Evolutionary conservation across 2,888 invertebrate species (phyloP).

Genomic region (Pyrgus malvae): DNA sequence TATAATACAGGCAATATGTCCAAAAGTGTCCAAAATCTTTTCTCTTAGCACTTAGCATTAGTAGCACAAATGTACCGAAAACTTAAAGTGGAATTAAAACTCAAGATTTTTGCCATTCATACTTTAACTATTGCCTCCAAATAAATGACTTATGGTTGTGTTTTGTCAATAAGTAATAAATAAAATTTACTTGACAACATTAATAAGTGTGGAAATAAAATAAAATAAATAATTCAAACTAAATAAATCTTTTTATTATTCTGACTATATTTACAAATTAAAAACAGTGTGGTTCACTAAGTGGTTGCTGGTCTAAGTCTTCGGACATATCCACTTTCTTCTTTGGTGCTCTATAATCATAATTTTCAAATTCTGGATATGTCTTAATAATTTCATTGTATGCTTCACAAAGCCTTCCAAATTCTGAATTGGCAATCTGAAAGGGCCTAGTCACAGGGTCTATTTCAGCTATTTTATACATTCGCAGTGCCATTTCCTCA

Average conservation of each 20-base stretch:
- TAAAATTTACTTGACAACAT: too few species aligned
- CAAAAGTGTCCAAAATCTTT: too few species aligned
- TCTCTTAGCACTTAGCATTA: too few species aligned
- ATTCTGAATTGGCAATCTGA: constrained; percentile 89
- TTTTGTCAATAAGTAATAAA: too few species aligned
- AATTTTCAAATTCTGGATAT: constrained; percentile 84
- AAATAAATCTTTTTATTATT: constrained; percentile 35
- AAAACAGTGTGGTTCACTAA: constrained; percentile 24
- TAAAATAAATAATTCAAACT: constrained; percentile 25
- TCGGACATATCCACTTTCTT: constrained; percentile 36
- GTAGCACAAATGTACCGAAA: too few species aligned
- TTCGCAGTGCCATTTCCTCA: constrained; percentile 83
- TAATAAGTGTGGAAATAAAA: background rate
- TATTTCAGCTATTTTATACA: constrained; percentile 88
- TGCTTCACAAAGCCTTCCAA: constrained; percentile 87
- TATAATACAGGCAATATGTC: too few species aligned
- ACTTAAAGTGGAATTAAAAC: too few species aligned
- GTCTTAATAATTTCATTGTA: constrained; percentile 87
- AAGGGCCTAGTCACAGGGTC: constrained; percentile 86
- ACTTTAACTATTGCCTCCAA: too few species aligned
- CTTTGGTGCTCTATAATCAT: constrained; percentile 85
- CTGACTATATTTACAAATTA: constrained; percentile 46
- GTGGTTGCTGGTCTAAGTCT: constrained; percentile 37
- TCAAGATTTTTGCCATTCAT: too few species aligned
- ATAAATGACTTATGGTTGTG: too few species aligned